phyloP scores from a whole-genome alignment of 2,888 invertebrate genomes.

The Pachydiplax longipennis region DNA sequence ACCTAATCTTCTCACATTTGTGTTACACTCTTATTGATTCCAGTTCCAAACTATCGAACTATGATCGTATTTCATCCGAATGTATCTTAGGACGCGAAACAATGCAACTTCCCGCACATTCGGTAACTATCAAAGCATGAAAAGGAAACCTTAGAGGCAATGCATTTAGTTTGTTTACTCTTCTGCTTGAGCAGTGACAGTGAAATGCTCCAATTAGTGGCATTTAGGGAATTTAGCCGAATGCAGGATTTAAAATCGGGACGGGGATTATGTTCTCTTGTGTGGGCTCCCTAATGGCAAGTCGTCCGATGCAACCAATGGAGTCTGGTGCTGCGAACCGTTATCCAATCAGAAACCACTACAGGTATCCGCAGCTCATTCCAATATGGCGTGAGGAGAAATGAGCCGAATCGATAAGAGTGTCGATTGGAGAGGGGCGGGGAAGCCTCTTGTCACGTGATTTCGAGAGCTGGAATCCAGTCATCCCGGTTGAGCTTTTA shows the following conservation, averaged over 20 bases:
- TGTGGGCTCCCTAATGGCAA: background rate
- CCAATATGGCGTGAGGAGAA: conserved; percentile 44
- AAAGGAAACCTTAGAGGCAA: too few relatives aligned
- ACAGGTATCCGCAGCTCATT: conserved; percentile 40
- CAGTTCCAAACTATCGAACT: too few relatives aligned
- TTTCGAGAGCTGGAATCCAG: background rate
- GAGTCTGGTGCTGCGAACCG: conserved; percentile 15
- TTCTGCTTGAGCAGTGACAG: too few relatives aligned
- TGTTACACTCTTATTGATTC: too few relatives aligned
- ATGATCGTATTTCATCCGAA: too few relatives aligned
- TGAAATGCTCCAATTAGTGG: too few relatives aligned
- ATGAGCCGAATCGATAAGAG: conserved; percentile 35
- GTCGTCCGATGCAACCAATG: conserved; percentile 5
- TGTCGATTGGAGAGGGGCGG: conserved; percentile 3
- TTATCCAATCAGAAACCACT: conserved; percentile 42
- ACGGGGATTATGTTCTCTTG: background rate
- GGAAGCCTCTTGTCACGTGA: background rate
- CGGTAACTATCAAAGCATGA: too few relatives aligned
- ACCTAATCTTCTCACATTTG: too few relatives aligned
- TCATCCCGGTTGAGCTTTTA: background rate
- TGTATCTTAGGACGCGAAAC: too few relatives aligned
- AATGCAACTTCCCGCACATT: too few relatives aligned
- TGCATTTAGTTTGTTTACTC: too few relatives aligned
- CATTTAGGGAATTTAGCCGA: too few relatives aligned
- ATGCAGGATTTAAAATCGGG: background rate